Evolutionary conservation across 2,888 invertebrate genomes (phyloP).

Genomic region (Gymnocheta viridis): DNA sequence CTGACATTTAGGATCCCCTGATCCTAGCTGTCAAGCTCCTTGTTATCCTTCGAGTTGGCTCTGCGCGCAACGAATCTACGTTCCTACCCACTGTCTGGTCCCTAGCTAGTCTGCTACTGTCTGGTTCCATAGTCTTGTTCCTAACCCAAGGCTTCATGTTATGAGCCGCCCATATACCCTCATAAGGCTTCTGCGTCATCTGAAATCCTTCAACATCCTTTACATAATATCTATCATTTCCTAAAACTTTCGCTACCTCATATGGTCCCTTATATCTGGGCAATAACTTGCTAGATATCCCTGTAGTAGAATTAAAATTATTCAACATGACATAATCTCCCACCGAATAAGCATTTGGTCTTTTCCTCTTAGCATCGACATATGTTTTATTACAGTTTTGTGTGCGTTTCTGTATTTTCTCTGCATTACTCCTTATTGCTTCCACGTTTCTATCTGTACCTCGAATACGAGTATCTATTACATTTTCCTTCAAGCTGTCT

Average conservation of each 20-base stretch:
- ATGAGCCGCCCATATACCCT: not conserved
- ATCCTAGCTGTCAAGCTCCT: too few relatives aligned
- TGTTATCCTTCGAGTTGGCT: too few relatives aligned
- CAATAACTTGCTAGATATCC: not conserved
- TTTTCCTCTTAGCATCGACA: not conserved
- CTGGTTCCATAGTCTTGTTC: not conserved
- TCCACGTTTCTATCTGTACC: constrained; percentile 12
- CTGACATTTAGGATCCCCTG: too few relatives aligned
- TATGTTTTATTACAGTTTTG: constrained; percentile 44
- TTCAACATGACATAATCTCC: not conserved
- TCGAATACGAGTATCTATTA: not conserved
- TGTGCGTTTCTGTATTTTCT: constrained; percentile 33
- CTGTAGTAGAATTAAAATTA: not conserved
- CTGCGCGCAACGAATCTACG: too few relatives aligned
- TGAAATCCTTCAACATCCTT: not conserved
- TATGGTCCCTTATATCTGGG: not conserved
- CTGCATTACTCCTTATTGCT: constrained; percentile 28
- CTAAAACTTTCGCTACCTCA: not conserved
- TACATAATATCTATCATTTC: not conserved
- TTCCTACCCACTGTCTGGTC: too few relatives aligned
- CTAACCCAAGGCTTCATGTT: not conserved
- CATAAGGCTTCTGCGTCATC: not conserved
- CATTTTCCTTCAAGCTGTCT: constrained; percentile 47
- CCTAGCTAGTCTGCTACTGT: too few relatives aligned
- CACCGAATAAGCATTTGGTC: not conserved